These are phyloP conservation scores for Poecilia wingei DNA, from an alignment of 2,797 vertebrate species.

Conservation along the genomic window DNA sequence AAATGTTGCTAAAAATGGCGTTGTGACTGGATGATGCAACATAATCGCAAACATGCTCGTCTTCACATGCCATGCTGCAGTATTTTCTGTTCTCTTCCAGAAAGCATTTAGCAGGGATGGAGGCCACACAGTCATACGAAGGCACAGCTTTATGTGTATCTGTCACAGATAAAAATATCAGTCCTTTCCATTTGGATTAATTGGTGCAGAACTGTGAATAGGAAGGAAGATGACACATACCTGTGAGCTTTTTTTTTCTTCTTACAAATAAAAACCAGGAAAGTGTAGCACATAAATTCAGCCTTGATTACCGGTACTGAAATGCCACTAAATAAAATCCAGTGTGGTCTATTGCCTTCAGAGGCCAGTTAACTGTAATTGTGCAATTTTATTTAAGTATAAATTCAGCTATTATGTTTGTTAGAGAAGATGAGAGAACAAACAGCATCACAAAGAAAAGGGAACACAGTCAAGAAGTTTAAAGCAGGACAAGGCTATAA, in stretches of 20 bases:
- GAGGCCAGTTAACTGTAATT: not conserved
- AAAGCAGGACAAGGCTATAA: not conserved
- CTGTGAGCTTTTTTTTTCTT: not conserved
- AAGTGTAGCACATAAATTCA: not conserved
- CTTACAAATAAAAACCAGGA: too few relatives aligned
- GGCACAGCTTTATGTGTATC: not conserved
- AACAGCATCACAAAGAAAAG: not conserved
- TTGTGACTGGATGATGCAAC: not conserved
- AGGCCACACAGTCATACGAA: not conserved
- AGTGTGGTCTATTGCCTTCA: not conserved
- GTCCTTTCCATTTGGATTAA: not conserved
- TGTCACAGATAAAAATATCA: not conserved
- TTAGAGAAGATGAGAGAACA: not conserved
- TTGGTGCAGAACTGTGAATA: not conserved
- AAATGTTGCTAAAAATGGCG: not conserved
- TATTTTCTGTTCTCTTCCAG: not conserved
- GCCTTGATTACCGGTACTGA: not conserved
- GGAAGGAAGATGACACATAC: not conserved
- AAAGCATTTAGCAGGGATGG: not conserved
- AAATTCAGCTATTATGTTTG: slow-evolving; percentile 1
- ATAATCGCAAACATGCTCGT: slow-evolving; percentile 2
- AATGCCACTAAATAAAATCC: not conserved
- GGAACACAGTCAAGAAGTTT: not conserved
- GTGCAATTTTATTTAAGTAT: not conserved
- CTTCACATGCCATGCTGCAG: not conserved